These are phyloP conservation scores for Apis cerana DNA, from an alignment of 1,140 invertebrate species.

Conservation along the genomic window DNA sequence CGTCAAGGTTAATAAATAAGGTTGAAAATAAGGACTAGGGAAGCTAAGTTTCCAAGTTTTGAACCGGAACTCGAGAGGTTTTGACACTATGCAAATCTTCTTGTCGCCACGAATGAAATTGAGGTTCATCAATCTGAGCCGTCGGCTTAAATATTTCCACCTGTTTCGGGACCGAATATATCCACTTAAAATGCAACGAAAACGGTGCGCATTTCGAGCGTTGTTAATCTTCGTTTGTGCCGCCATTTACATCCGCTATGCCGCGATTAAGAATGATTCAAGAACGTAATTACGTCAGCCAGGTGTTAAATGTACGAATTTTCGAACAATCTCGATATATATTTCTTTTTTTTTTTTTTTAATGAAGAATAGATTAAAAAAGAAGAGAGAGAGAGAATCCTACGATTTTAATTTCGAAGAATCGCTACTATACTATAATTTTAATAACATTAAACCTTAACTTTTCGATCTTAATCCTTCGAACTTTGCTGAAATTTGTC, in stretches of 20 bases:
- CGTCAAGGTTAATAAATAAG: background rate
- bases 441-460: no score
- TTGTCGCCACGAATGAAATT: background rate
- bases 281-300: background rate
- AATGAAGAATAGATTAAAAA: no score
- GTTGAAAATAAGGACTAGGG: background rate
- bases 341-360: no score
- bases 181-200: background rate
- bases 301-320: background rate
- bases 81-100: background rate
- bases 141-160: background rate
- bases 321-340: no score
- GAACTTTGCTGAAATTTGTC: no score
- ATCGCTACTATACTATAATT: no score
- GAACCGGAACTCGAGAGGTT: background rate
- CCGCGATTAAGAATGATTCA: conserved; percentile 24
- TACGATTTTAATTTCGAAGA: no score
- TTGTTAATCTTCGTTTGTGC: conserved; percentile 13
- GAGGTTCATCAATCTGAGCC: conserved; percentile 8
- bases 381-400: no score
- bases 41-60: no score
- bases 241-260: conserved; percentile 5
- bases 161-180: background rate
- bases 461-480: no score
- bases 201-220: no score